Base-by-base conservation (phyloP, 2,888 invertebrate species). In the Melipona beecheii region DNA sequence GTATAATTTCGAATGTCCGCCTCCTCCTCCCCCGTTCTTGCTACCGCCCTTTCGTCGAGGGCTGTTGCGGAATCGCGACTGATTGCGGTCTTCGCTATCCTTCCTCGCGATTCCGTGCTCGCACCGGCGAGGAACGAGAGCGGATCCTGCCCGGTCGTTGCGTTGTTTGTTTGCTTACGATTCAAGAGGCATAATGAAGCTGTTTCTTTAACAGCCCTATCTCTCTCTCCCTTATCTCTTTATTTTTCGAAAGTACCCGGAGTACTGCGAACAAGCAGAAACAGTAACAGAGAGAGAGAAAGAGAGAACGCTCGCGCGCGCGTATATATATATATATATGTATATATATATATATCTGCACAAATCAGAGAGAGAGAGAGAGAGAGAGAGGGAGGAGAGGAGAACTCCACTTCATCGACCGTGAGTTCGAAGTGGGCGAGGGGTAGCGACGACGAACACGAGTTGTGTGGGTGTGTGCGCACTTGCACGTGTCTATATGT, bases 131-230 rank as follows among this genome's bases (percentile, higher is more conserved):
- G 36, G 31, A 79, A 43, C 56, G 56, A 69, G 58, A 60, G 68
- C 64, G 6, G 60, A 73, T 84, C 72, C 64, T 43, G 77, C 17
- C 43, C 5, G 65, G 21, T 69, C 64, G 66, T 24, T 77, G 74
- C 77, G 76, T 82, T 82, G 74, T 85, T 84, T 86, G 86, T 87
- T 87, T 87, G 85, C 87, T 87, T 87, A 87, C 87, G 87, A 87
- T 86, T 87, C 82, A 76, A 83, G 85, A 75, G 81, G 85, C 82
- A 87, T 87, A 87, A 87, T 83, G 87, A 87, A 87, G 76, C 70
- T 69, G 31, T n/a, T 81, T 86, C 86, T 83, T 86, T 78, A 69
- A 64, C 73, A 62, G 49, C 65, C 19, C 56, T 76, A 60, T 65
- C 74, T 74, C 56, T 74, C 56, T 49, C 71, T 74, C 81, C 50